Base-by-base conservation (phyloP, 2,888 invertebrate species). In the Acrobasis repandana region DNA sequence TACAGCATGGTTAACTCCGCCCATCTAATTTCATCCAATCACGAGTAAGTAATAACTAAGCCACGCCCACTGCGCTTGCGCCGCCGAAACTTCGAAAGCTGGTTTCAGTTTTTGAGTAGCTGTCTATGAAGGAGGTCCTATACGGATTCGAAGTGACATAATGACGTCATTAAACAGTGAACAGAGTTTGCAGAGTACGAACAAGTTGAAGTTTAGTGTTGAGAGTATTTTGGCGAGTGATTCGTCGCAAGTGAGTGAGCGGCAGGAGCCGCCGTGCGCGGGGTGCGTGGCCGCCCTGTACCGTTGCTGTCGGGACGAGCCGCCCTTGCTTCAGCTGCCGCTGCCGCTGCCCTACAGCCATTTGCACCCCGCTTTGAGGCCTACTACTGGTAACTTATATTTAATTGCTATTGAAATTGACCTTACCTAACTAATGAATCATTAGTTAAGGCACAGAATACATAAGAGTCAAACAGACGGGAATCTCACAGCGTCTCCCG, bases 171-270 rank as follows among this genome's bases (percentile, higher is more conserved):
- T 89, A 58, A 82, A 77, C 69, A 75, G 88, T 82, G 87, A 86
- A 73, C 80, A 86, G 67, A 81, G 75, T 67, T 70, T 82, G 69
- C 80, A 86, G 67, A 82, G 75, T 67, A 69, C 82, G 69, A 84
- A 75, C 67, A 92, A 93, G 72, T 80, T 95, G 67, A 95, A 95
- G 88, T 96, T 96, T 76, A 95, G 96, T 73, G 94, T 96, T 65
- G 95, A 96, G 74, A 93, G 95, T 74, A 94, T 96, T 68, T 79
- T 96, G 61, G 94, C 94, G 14, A 91, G 86, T 61, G 93, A 93
- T 70, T 77, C 79, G 11, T 50, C 58, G 63, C 54, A 66, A 59
- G 67, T 64, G 61, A 65, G 64, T 65, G 64, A 64, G 73, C 84
- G 70, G 16, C 85, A 86, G 68, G 86, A 88, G 76, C 81, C 93